phyloP scores from a whole-genome alignment of 2,888 invertebrate genomes.

The Ctena decussata region DNA sequence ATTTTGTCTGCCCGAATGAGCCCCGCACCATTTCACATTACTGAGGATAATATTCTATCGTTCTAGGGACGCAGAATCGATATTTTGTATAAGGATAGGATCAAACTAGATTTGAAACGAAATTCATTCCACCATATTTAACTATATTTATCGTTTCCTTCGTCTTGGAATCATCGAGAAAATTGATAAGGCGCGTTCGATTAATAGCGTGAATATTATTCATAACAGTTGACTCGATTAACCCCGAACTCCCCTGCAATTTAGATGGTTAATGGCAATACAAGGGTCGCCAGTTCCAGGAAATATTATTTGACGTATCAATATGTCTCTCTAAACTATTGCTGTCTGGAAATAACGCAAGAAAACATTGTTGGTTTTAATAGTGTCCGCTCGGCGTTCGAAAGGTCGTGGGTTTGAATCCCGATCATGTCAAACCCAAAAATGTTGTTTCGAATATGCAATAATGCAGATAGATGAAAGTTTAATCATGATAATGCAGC shows the following conservation, averaged over 20 bases:
- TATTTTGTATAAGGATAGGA: conserved; percentile 11
- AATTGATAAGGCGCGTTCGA: conserved; percentile 15
- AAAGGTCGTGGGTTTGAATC: too few relatives aligned
- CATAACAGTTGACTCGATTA: conserved; percentile 44
- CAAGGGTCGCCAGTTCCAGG: conserved; percentile 46
- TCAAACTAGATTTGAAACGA: conserved; percentile 3
- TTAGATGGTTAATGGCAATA: conserved; percentile 63
- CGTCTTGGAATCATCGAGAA: background rate
- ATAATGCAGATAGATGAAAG: too few relatives aligned
- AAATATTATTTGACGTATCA: conserved; percentile 62
- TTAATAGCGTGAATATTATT: conserved; percentile 24
- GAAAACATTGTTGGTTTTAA: too few relatives aligned
- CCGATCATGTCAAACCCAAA: too few relatives aligned
- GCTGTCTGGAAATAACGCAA: too few relatives aligned
- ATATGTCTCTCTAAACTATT: background rate
- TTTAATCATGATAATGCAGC: too few relatives aligned
- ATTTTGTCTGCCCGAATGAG: conserved; percentile 10
- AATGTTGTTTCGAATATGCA: too few relatives aligned
- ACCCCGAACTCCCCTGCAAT: conserved; percentile 49
- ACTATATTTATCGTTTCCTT: background rate
- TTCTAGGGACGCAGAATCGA: background rate
- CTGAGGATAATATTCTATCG: conserved; percentile 8
- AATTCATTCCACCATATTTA: conserved; percentile 8
- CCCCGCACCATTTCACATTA: background rate
- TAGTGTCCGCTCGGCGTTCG: too few relatives aligned